A percentile compares a stretch with the other conserved stretches of the same genome.
phyloP scores from a whole-genome alignment of 2,797 vertebrate genomes.

The Darevskia nairensis region DNA sequence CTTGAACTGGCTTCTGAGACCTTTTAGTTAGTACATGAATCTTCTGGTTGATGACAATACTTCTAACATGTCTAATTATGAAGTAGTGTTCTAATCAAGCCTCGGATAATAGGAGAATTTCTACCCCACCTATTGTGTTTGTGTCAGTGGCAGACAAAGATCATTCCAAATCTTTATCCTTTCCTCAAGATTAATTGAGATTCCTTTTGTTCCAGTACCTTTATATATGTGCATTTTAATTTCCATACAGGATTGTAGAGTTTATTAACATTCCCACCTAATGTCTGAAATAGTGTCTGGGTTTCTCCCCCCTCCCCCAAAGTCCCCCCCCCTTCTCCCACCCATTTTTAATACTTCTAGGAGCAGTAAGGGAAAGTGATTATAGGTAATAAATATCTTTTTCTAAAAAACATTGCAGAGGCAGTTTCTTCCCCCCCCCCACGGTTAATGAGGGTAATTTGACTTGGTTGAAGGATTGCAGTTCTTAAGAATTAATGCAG shows the following conservation, averaged over 20 bases:
- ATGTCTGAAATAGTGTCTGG: slow-evolving; percentile 48
- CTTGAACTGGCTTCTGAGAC: slow-evolving; percentile 68
- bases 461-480: slow-evolving; percentile 99
- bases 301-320: slow-evolving; percentile 27
- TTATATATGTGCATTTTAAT: not conserved
- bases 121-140: slow-evolving; percentile 71
- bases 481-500: slow-evolving; percentile 99
- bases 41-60: slow-evolving; percentile 73
- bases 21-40: slow-evolving; percentile 72
- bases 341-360: slow-evolving; percentile 73
- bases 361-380: slow-evolving; percentile 86
- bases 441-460: slow-evolving; percentile 99
- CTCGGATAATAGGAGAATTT: slow-evolving; percentile 71
- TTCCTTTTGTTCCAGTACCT: slow-evolving; percentile 52
- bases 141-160: slow-evolving; percentile 68
- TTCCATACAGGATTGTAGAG: not conserved
- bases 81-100: slow-evolving; percentile 68
- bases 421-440: slow-evolving; percentile 88
- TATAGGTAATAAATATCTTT: slow-evolving; percentile 98
- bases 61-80: slow-evolving; percentile 67
- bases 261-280: slow-evolving; percentile 32
- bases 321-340: slow-evolving; percentile 45
- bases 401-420: slow-evolving; percentile 92
- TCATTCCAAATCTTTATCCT: slow-evolving; percentile 67
- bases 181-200: slow-evolving; percentile 60